These are phyloP conservation scores for Calyptommatus sinebrachiatus DNA, from an alignment of 2,113 vertebrate genomes.

Conservation along the genomic window DNA sequence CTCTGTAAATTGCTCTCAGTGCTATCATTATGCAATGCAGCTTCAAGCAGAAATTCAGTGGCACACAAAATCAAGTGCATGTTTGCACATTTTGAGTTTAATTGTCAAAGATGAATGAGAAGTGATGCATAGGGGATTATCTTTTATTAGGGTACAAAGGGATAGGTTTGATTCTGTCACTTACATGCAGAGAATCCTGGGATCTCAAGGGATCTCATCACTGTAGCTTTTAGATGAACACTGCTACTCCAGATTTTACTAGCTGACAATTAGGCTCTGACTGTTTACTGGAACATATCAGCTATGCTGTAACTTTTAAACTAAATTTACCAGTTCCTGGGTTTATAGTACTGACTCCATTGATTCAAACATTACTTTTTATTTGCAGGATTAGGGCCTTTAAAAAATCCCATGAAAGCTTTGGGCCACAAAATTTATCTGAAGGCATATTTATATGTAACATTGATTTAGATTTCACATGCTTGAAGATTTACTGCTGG, in stretches of 20 bases:
- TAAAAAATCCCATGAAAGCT: background rate
- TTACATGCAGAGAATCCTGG: background rate
- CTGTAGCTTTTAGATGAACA: background rate
- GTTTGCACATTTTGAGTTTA: constrained; percentile 25
- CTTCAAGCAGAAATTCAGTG: constrained; percentile 23
- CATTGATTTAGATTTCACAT: background rate
- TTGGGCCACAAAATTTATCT: background rate
- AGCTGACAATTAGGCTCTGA: background rate
- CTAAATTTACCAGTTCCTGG: background rate
- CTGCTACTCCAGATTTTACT: background rate
- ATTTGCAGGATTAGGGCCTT: background rate
- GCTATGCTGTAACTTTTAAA: background rate
- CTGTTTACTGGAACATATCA: background rate
- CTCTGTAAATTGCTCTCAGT: constrained; percentile 23
- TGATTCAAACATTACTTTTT: background rate
- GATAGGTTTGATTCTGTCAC: background rate
- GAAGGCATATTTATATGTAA: rapidly evolving
- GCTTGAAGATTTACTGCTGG: background rate
- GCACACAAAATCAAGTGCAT: background rate
- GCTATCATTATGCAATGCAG: background rate
- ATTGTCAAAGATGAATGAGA: constrained; percentile 2
- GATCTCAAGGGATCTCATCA: background rate
- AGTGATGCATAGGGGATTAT: background rate
- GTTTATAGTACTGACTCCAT: background rate
- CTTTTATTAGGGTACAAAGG: background rate